Percentiles rank a stretch among this genome's conserved stretches.
Conservation (phyloP, 2,888 invertebrate genomes). For the Sminthurides aquaticus region DNA sequence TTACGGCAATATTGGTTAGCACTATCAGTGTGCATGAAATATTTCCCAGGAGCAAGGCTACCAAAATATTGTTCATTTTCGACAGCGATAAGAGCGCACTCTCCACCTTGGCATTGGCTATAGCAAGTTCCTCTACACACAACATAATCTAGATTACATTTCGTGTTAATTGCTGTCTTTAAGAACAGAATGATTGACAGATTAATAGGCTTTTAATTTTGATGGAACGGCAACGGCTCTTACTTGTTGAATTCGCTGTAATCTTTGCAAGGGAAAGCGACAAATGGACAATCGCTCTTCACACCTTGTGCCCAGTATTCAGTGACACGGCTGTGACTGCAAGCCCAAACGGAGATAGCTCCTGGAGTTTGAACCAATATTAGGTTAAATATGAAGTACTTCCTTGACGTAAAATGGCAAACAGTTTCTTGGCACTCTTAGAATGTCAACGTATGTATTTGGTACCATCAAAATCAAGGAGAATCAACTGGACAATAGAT, state of each 20-base stretch:
- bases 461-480: slow-evolving; percentile 36
- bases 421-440: too few species aligned
- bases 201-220: too few species aligned
- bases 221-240: too few species aligned
- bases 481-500: slow-evolving; percentile 37
- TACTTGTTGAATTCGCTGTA: slow-evolving; percentile 45
- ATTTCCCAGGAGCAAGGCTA: slow-evolving; percentile 24
- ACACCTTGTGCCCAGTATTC: slow-evolving; percentile 42
- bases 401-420: not conserved
- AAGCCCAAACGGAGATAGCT: slow-evolving; percentile 35
- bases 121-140: too few species aligned
- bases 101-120: slow-evolving; percentile 28
- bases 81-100: slow-evolving; percentile 33
- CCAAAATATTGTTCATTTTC: slow-evolving; percentile 17
- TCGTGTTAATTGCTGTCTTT: too few species aligned
- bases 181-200: too few species aligned
- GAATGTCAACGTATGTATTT: too few species aligned
- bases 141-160: too few species aligned
- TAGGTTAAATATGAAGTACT: too few species aligned
- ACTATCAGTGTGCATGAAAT: slow-evolving; percentile 33
- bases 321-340: slow-evolving; percentile 41
- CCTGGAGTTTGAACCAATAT: too few species aligned
- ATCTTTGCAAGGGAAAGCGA: slow-evolving; percentile 45
- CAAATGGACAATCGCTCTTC: slow-evolving; percentile 46
- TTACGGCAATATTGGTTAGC: slow-evolving; percentile 35